These are phyloP conservation scores for Zaprionus taronus DNA, from an alignment of 1,140 invertebrate genomes.

Conservation along the genomic window DNA sequence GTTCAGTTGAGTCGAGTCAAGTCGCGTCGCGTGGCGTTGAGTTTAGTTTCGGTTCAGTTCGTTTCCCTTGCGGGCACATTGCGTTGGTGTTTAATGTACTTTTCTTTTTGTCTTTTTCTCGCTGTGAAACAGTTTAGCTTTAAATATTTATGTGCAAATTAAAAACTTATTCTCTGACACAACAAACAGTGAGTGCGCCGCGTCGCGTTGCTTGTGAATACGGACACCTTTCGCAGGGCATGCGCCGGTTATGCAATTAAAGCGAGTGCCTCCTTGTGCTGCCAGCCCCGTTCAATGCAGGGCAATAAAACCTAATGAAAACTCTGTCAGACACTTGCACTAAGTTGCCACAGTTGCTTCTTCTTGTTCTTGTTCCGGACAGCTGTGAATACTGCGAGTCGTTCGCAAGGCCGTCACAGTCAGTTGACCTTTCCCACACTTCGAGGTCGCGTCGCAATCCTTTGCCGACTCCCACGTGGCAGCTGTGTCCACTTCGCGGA, in stretches of 20 bases:
- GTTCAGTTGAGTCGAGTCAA: slow-evolving; percentile 43
- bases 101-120: neutral
- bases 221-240: slow-evolving; percentile 6
- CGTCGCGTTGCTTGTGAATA: slow-evolving; percentile 9
- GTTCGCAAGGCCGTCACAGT: slow-evolving; percentile 32
- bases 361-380: slow-evolving; percentile 20
- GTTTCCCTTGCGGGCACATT: slow-evolving; percentile 16
- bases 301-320: slow-evolving; percentile 25
- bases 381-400: slow-evolving; percentile 40
- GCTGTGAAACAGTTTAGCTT: slow-evolving; percentile 14
- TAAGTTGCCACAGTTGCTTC: slow-evolving; percentile 5
- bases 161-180: slow-evolving; percentile 7
- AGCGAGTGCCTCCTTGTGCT: slow-evolving; percentile 6
- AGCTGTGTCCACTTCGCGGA: neutral
- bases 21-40: slow-evolving; percentile 4
- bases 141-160: slow-evolving; percentile 58
- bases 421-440: slow-evolving; percentile 63
- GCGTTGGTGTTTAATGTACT: slow-evolving; percentile 20
- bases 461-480: neutral
- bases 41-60: slow-evolving; percentile 11
- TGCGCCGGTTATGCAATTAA: slow-evolving; percentile 35
- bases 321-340: slow-evolving; percentile 24
- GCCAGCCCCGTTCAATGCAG: slow-evolving; percentile 21
- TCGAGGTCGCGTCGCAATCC: slow-evolving; percentile 40
- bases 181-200: neutral